Conservation (phyloP, 2,113 vertebrate genomes). For the Condylura cristata region DNA sequence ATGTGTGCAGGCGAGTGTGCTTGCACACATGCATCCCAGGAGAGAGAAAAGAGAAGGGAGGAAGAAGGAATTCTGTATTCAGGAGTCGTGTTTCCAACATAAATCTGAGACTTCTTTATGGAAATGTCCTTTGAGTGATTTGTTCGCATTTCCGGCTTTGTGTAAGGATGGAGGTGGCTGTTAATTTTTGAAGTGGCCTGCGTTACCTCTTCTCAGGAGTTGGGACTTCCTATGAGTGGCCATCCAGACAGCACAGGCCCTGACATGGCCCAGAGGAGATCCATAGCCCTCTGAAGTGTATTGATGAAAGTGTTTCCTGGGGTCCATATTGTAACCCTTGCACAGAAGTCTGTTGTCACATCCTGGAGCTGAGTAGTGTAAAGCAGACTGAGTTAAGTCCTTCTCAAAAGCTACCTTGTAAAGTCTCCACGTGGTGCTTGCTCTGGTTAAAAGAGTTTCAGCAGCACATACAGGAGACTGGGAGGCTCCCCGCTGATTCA, state of each 20-base stretch:
- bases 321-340: neutral
- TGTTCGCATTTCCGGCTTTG: neutral
- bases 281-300: neutral
- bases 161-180: neutral
- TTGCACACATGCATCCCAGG: neutral
- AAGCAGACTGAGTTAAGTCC: neutral
- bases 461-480: neutral
- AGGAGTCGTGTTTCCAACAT: neutral
- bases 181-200: neutral
- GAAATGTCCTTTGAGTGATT: neutral
- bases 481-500: neutral
- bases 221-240: neutral
- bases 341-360: neutral
- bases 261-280: neutral
- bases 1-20: neutral
- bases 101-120: neutral
- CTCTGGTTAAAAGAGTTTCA: neutral
- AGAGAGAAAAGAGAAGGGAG: neutral
- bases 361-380: neutral
- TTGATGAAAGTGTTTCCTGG: neutral
- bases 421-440: neutral
- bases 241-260: neutral
- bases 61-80: neutral
- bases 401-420: neutral
- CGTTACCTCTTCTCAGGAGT: neutral